Percentiles rank a stretch among this genome's conserved stretches.
Conservation (phyloP, 2,888 invertebrate species). For the Cephalotes varians region DNA sequence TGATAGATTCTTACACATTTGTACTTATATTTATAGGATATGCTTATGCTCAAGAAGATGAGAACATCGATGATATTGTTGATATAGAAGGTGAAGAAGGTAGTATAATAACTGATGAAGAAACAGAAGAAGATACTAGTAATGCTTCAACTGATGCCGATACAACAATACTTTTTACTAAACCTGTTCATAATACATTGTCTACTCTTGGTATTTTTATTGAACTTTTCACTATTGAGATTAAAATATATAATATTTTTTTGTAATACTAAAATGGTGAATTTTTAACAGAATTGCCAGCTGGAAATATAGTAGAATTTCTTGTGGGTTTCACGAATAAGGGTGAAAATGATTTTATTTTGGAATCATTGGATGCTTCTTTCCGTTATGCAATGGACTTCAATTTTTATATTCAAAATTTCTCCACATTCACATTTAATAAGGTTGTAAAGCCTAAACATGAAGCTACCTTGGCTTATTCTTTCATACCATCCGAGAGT, state of each 20-base stretch:
- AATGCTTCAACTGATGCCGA: conserved; percentile 96
- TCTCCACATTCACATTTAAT: conserved; percentile 95
- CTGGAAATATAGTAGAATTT: conserved; percentile 97
- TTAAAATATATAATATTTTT: conserved; percentile 21
- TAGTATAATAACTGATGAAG: conserved; percentile 85
- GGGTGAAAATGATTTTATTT: conserved; percentile 95
- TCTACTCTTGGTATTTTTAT: conserved; percentile 79
- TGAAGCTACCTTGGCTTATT: conserved; percentile 98
- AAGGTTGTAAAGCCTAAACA: conserved; percentile 95
- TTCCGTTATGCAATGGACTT: conserved; percentile 99
- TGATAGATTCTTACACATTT: not conserved
- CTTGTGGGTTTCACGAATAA: conserved; percentile 98
- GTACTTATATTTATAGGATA: conserved; percentile 79
- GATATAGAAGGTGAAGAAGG: conserved; percentile 88
- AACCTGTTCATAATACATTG: conserved; percentile 87
- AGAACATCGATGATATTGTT: conserved; percentile 86
- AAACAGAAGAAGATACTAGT: conserved; percentile 88
- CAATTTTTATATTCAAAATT: conserved; percentile 99
- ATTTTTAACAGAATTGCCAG: conserved; percentile 92
- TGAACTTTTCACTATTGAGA: not conserved
- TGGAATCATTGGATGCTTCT: conserved; percentile 98
- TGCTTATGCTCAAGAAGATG: conserved; percentile 88
- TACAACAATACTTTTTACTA: conserved; percentile 95
- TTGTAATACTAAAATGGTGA: conserved; percentile 13
- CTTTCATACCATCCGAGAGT: conserved; percentile 97